A percentile compares a stretch with the other conserved stretches of the same genome.
These are phyloP conservation scores for Periophthalmus magnuspinnatus DNA, from an alignment of 2,797 vertebrate genomes.

Conservation along the genomic window DNA sequence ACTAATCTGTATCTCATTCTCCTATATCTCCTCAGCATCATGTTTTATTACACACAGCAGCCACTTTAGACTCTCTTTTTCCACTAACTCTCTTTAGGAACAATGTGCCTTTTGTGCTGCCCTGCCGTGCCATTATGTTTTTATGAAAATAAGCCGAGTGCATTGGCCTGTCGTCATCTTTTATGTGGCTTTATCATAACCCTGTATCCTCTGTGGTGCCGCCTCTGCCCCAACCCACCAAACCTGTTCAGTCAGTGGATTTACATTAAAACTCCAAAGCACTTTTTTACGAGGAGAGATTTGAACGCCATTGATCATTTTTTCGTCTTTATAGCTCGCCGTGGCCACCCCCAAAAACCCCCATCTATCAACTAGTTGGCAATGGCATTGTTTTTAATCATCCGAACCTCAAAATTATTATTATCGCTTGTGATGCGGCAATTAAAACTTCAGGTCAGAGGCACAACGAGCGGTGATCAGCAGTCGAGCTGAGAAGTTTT, in stretches of 20 bases:
- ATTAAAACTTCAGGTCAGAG: constrained; percentile 90
- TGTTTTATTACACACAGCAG: constrained; percentile 57
- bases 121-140: constrained; percentile 60
- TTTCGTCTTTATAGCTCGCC: constrained; percentile 43
- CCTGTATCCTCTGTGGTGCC: constrained; percentile 28
- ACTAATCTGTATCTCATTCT: constrained; percentile 43
- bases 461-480: constrained; percentile 88
- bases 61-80: constrained; percentile 55
- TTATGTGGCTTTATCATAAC: constrained; percentile 57
- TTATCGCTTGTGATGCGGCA: constrained; percentile 87
- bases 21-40: constrained; percentile 49
- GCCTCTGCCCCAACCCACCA: constrained; percentile 39
- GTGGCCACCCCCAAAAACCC: constrained; percentile 58
- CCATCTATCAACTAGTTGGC: constrained; percentile 81
- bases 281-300: constrained; percentile 56
- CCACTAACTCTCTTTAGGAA: constrained; percentile 56
- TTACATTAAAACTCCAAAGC: constrained; percentile 61
- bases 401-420: constrained; percentile 89
- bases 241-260: constrained; percentile 65
- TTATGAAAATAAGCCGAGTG: constrained; percentile 67
- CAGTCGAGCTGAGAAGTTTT: constrained; percentile 87
- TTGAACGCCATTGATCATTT: constrained; percentile 57
- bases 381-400: constrained; percentile 89
- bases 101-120: constrained; percentile 63
- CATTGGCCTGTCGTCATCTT: constrained; percentile 58